Evolutionary conservation across 1,140 invertebrate genomes (phyloP), one percentile per base, ranked within the genome.

Genomic region (Drosophila lowei): DNA sequence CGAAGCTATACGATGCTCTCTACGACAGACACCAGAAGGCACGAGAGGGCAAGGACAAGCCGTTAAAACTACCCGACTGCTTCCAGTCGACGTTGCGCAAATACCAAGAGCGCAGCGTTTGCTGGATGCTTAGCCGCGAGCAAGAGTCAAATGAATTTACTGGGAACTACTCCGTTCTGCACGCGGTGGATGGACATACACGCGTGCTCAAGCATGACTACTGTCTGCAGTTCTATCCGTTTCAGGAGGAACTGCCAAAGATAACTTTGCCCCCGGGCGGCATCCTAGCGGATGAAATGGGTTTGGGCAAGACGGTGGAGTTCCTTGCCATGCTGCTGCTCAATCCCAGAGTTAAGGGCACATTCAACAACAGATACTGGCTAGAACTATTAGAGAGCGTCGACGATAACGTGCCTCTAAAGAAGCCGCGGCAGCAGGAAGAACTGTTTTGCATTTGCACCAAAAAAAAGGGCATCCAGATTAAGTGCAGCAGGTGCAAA

Each of bases 201-300:
- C 46, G 49, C 55, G 59, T 85, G 2, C 76, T 89, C 93, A 93
- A 84, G 93, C 95, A 91, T 92, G 91, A 79, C 16, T 72, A 88
- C 57, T 88, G 83, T 59, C 59, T 86, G 4, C 56, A 78, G n/a
- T 86, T 86, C n/a, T 72, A 63, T 42, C 9, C 50, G 8, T 64
- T 48, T n/a, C 56, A 68, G 5, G 63, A 58, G 3, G 4, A 43
- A 38, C 7, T 79, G 1, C 83, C 74, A 0, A 50, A 13, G 11
- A 28, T 81, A 0, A 3, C 60, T 2, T 43, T 92, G 25, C 91
- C 92, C 41, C 93, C 92, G n/a, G 95, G 96, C 54, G 96, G 96
- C 6, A 96, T 97, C 57, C 91, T 97, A 48, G 95, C 95, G 15
- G 96, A 97, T 92, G 96, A 97, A 92, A 97, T 97, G 96, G 96